Conservation (phyloP, 2,797 vertebrate genomes). For the Carcharodon carcharias region DNA sequence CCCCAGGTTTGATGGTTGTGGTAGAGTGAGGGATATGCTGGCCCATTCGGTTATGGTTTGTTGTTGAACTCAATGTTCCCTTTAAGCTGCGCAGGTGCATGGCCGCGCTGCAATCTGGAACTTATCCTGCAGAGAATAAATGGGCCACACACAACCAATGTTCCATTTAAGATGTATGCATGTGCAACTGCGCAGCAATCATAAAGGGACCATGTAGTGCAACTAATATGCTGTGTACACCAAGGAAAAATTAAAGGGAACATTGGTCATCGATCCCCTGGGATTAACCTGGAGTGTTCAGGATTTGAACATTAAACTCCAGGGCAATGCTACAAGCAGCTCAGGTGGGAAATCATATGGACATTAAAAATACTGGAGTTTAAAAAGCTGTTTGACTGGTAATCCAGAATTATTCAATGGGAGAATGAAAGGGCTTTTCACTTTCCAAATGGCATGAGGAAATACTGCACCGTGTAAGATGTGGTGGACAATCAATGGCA, state of each 20-base stretch:
- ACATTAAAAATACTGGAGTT: neutral
- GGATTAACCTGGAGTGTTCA: neutral
- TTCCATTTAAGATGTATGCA: neutral
- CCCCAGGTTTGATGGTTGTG: neutral
- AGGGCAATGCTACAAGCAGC: neutral
- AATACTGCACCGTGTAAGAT: neutral
- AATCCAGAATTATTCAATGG: neutral
- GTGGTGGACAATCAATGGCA: neutral
- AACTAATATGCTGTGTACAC: neutral
- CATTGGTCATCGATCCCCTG: neutral
- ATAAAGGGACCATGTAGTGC: neutral
- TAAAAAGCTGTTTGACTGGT: neutral
- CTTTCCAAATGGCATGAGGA: neutral
- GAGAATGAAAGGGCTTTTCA: neutral
- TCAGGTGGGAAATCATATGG: neutral
- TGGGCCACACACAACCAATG: neutral
- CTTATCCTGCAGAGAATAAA: neutral
- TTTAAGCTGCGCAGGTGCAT: neutral
- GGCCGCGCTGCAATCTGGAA: neutral
- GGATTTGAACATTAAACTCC: neutral
- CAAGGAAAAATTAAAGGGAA: neutral
- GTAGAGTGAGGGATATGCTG: neutral
- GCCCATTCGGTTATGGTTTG: neutral
- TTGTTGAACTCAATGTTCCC: neutral
- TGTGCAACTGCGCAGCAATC: neutral